phyloP scores from a whole-genome alignment of 2,797 vertebrate genomes.

The Chiroxiphia lanceolata region DNA sequence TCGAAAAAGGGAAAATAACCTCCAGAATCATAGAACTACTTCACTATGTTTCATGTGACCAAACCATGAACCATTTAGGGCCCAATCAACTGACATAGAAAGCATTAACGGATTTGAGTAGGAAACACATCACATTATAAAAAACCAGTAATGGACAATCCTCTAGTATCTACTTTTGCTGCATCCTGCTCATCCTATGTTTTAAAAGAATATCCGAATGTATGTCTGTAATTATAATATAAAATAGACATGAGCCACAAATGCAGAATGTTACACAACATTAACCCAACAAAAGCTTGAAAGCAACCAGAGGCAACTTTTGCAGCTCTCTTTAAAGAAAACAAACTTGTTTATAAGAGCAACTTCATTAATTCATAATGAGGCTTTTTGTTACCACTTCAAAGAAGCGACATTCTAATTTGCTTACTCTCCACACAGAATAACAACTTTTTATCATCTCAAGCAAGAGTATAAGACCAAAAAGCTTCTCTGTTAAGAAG shows the following conservation, averaged over 20 bases:
- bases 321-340: neutral
- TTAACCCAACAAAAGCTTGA: neutral
- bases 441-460: neutral
- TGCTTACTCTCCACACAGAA: neutral
- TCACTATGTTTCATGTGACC: neutral
- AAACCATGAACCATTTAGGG: neutral
- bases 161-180: neutral
- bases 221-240: fast-evolving
- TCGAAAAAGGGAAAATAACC: neutral
- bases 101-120: neutral
- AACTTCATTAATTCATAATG: slow-evolving; percentile 15
- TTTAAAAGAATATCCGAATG: neutral
- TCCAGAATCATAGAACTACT: neutral
- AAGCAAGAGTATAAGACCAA: neutral
- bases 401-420: neutral
- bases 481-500: neutral
- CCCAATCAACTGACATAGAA: neutral
- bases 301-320: neutral
- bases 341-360: neutral
- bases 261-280: neutral
- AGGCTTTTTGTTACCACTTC: slow-evolving; percentile 2
- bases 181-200: neutral
- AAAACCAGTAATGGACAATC: neutral
- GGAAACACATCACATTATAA: neutral
- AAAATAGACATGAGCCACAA: neutral